Percentiles rank a stretch among this genome's conserved stretches.
Conservation (phyloP, 2,888 invertebrate species). For the Embidobia sp. region DNA sequence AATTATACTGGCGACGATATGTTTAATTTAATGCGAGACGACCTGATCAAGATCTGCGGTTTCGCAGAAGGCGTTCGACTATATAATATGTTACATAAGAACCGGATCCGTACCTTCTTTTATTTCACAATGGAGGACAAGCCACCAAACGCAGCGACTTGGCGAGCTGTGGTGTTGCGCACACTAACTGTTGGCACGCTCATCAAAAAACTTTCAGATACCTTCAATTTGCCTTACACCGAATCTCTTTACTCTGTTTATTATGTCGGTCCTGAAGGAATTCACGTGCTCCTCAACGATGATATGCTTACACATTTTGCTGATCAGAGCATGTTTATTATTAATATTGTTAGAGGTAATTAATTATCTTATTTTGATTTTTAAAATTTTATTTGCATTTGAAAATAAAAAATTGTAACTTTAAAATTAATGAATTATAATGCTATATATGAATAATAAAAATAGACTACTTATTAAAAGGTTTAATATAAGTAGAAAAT, state of each 20-base stretch:
- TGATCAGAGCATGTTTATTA: constrained; percentile 88
- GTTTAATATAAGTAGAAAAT: too few species aligned
- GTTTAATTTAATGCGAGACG: constrained; percentile 93
- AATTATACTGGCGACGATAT: constrained; percentile 95
- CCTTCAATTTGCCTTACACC: constrained; percentile 75
- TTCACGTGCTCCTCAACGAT: constrained; percentile 92
- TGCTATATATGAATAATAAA: too few species aligned
- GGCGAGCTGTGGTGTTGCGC: constrained; percentile 85
- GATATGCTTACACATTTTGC: constrained; percentile 92
- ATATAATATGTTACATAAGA: constrained; percentile 93
- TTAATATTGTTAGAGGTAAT: constrained; percentile 84
- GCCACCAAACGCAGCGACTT: constrained; percentile 80
- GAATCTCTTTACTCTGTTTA: constrained; percentile 83
- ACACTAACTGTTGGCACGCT: constrained; percentile 66
- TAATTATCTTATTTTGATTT: neutral
- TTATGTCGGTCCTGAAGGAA: constrained; percentile 91
- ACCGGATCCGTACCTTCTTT: constrained; percentile 89
- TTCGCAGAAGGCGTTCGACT: constrained; percentile 96
- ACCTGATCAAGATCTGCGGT: constrained; percentile 96
- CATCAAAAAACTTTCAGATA: constrained; percentile 77
- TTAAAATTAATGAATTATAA: constrained; percentile 4
- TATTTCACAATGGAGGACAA: constrained; percentile 89
- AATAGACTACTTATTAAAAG: too few species aligned
- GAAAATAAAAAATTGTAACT: too few species aligned
- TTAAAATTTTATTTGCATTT: constrained; percentile 12